Base-by-base conservation (phyloP, 2,113 vertebrate genomes). In the Pandion haliaetus region DNA sequence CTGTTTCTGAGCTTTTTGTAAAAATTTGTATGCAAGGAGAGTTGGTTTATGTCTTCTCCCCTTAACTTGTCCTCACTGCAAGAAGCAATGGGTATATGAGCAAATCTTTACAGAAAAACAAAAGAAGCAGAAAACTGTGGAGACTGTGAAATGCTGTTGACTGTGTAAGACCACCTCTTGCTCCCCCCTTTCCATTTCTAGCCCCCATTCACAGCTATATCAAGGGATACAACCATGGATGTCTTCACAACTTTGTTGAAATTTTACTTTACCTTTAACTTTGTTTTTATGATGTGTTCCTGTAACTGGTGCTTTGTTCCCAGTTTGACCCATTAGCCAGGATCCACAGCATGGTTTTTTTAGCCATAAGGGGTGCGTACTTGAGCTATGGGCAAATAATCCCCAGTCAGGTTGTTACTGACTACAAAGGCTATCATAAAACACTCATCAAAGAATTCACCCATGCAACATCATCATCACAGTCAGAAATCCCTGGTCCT, bases 391-490 rank as follows among this genome's bases (percentile, higher is more conserved):
- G 8, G 45, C 50, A 86, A 77, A 77, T 66, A 94, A 85, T 74
- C n/a, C 47, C 81, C 16, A 12, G 20, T 47, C 21, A 61, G 44
- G 19, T 66, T 49, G 34, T 49, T 76, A 61, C 23, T 73, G 59
- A 45, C 82, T 88, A 54, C 59, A 73, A 86, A 86, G 40, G 31
- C 40, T 69, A 45, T 45, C 34, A 79, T 40, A 76, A 92, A 90
- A 83, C 20, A 20, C 24, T 83, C 40, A 57, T 17, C n/a, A 32
- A 65, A 95, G 70, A 62, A 90, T 54, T 45, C 69, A 86, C 34
- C 5, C 59, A 28, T 42, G 18, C 32, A n/a, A 28, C 1, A 3
- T 40, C 67, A 82, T 44, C 38, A 40, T 10, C 0, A 0, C 15
- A 69, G 34, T 0, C 3, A 3, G 70, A 80, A 91, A 42, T 85